phyloP scores from a whole-genome alignment of 1,140 invertebrate species.

The Yoshiicerus persimilis region DNA sequence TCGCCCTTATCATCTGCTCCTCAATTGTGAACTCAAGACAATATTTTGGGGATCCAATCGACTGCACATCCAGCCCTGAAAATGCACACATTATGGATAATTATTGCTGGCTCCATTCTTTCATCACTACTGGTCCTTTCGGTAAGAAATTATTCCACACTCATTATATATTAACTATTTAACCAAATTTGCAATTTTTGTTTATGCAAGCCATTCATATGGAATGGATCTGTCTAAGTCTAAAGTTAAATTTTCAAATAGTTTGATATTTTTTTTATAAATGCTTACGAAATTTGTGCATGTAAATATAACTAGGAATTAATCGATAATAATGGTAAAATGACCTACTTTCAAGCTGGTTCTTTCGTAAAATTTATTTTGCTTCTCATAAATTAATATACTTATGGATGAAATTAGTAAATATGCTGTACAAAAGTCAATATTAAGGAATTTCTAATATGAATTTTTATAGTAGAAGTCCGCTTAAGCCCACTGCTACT shows the following conservation, averaged over 20 bases:
- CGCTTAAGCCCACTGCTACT: neutral
- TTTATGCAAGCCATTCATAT: too few species aligned
- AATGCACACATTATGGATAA: constrained; percentile 64
- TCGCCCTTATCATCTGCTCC: constrained; percentile 66
- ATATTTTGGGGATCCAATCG: constrained; percentile 70
- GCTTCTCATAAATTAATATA: neutral
- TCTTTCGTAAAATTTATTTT: too few species aligned
- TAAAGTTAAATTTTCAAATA: too few species aligned
- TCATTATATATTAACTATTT: neutral
- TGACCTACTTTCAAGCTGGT: too few species aligned
- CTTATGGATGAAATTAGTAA: neutral
- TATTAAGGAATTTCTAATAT: neutral
- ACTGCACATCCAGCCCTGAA: constrained; percentile 61
- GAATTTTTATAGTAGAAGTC: neutral
- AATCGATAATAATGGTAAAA: too few species aligned
- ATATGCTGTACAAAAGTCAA: neutral
- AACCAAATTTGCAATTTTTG: neutral
- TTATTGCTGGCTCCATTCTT: constrained; percentile 75
- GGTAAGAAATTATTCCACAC: neutral
- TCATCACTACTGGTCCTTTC: neutral
- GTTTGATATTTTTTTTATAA: too few species aligned
- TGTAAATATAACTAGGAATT: too few species aligned
- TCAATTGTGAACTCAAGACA: constrained; percentile 69
- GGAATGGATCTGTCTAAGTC: too few species aligned
- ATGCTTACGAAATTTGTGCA: too few species aligned